Evolutionary conservation across 1,140 invertebrate genomes (phyloP).

Genomic region (Ruditapes philippinarum): DNA sequence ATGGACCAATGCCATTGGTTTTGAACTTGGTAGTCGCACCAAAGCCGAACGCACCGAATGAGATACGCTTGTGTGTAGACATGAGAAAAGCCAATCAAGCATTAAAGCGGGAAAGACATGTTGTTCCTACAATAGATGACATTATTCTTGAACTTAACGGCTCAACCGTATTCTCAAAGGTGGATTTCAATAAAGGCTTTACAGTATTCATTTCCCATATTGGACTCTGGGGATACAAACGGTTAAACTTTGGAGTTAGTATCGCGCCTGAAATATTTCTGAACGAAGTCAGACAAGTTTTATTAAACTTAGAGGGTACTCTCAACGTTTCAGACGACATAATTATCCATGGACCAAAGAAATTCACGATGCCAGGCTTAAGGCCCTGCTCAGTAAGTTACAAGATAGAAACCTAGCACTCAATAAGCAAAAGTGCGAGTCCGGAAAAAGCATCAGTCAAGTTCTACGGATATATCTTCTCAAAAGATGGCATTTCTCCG

Average conservation of each 20-base stretch:
- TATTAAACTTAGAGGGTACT: background rate
- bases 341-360: background rate
- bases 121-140: slow-evolving; percentile 66
- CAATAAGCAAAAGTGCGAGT: background rate
- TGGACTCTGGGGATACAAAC: slow-evolving; percentile 67
- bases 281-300: background rate
- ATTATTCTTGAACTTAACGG: slow-evolving; percentile 65
- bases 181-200: slow-evolving; percentile 71
- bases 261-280: background rate
- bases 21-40: too few species aligned
- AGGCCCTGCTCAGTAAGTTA: background rate
- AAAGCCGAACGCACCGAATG: too few species aligned
- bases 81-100: slow-evolving; percentile 69
- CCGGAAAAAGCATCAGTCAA: background rate
- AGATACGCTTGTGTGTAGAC: slow-evolving; percentile 70
- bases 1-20: too few species aligned
- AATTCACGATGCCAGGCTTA: background rate
- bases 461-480: background rate
- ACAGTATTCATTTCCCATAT: slow-evolving; percentile 73
- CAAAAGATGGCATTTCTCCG: background rate
- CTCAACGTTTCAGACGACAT: background rate
- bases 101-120: slow-evolving; percentile 66
- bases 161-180: slow-evolving; percentile 64
- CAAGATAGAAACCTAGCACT: background rate
- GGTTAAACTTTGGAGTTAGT: slow-evolving; percentile 57